Evolutionary conservation across 2,797 vertebrate genomes (phyloP).

Genomic region (Sebastes flavidus): DNA sequence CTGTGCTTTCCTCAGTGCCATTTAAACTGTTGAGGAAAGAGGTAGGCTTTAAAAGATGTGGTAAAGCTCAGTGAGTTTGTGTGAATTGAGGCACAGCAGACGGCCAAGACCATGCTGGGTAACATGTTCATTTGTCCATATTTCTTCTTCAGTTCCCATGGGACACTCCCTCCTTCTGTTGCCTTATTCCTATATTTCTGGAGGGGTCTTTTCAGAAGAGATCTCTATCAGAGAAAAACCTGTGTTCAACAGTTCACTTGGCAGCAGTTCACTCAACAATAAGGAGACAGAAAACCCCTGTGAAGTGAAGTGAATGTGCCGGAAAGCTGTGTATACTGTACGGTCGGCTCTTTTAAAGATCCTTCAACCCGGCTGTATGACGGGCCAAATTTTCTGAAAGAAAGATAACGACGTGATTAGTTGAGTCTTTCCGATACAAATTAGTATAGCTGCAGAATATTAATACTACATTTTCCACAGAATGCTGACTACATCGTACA

Average conservation of each 20-base stretch:
- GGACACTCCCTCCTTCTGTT: slow-evolving; percentile 76
- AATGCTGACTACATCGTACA: not conserved
- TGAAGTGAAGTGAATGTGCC: slow-evolving; percentile 36
- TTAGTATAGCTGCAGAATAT: not conserved
- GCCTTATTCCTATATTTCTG: slow-evolving; percentile 75
- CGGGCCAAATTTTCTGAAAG: not conserved
- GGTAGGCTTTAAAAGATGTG: slow-evolving; percentile 15
- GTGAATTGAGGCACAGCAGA: slow-evolving; percentile 67
- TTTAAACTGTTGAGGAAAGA: slow-evolving; percentile 4
- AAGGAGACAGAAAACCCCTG: slow-evolving; percentile 40
- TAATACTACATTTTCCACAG: not conserved
- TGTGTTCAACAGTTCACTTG: slow-evolving; percentile 74
- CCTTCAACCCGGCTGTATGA: not conserved
- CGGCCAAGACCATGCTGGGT: slow-evolving; percentile 68
- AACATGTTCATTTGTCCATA: slow-evolving; percentile 83
- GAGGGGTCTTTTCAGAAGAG: slow-evolving; percentile 54
- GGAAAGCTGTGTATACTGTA: slow-evolving; percentile 8
- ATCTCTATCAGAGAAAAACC: slow-evolving; percentile 79
- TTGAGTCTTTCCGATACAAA: not conserved
- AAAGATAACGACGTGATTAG: not conserved
- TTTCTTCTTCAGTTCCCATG: slow-evolving; percentile 72
- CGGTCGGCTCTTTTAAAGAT: slow-evolving; percentile 4
- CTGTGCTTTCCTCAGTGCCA: not conserved
- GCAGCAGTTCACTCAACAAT: slow-evolving; percentile 70
- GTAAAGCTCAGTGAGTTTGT: slow-evolving; percentile 48